Percentiles rank a stretch among this genome's conserved stretches.
Conservation (phyloP, 2,888 invertebrate genomes). For the Lasioglossum figueresi region DNA sequence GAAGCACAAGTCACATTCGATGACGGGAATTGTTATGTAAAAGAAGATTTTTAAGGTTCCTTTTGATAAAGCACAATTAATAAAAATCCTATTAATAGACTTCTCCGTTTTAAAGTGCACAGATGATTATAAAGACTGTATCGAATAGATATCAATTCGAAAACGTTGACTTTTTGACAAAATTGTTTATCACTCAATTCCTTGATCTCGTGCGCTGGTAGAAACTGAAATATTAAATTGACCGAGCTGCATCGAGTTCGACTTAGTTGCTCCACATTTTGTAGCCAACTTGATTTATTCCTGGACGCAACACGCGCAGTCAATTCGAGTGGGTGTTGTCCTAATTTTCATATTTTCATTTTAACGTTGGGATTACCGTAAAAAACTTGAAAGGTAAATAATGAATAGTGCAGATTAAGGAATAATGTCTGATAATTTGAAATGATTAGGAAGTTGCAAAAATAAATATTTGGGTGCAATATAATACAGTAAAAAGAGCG, state of each 20-base stretch:
- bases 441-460: background rate
- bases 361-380: background rate
- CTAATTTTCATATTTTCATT: background rate
- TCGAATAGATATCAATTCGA: too few relatives aligned
- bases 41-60: too few relatives aligned
- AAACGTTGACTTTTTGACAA: background rate
- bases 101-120: too few relatives aligned
- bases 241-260: conserved; percentile 30
- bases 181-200: background rate
- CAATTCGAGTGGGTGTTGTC: background rate
- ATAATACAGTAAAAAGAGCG: background rate
- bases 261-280: conserved; percentile 23
- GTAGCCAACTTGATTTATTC: conserved; percentile 10
- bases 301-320: background rate
- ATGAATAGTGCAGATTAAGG: background rate
- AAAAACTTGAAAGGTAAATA: background rate
- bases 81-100: too few relatives aligned
- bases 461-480: background rate
- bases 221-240: conserved; percentile 57
- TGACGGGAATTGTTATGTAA: too few relatives aligned
- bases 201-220: background rate
- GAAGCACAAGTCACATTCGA: too few relatives aligned
- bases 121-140: background rate
- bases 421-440: background rate
- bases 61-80: too few relatives aligned